Conservation (phyloP, 2,113 vertebrate genomes). For the Mobula hypostoma region DNA sequence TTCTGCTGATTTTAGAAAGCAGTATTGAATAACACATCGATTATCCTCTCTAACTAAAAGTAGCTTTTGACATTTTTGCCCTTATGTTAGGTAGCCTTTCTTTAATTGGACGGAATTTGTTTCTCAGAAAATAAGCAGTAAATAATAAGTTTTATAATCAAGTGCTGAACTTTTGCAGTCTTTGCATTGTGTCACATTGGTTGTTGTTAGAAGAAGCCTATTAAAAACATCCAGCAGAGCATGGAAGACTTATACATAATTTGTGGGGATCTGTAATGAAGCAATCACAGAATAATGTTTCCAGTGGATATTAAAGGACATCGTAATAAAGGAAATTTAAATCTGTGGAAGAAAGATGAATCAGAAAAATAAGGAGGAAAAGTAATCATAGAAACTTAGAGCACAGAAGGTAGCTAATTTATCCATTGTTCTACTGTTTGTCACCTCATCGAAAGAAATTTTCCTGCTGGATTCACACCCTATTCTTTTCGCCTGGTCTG, state of each 20-base stretch:
- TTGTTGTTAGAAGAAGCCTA: constrained; percentile 2
- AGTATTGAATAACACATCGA: not conserved
- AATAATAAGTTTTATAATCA: constrained; percentile 15
- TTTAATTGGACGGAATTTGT: not conserved
- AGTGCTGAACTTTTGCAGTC: constrained; percentile 13
- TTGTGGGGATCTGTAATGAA: not conserved
- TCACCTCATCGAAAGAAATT: not conserved
- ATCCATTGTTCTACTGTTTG: not conserved
- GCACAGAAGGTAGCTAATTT: not conserved
- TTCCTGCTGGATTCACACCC: not conserved
- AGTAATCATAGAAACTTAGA: not conserved
- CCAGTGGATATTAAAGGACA: not conserved
- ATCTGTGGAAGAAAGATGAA: not conserved
- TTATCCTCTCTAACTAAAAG: not conserved
- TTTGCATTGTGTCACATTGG: constrained; percentile 16
- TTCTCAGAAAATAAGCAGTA: not conserved
- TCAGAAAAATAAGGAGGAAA: not conserved
- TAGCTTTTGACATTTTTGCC: not conserved
- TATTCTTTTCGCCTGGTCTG: not conserved
- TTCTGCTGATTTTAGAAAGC: not conserved
- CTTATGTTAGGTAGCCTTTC: not conserved
- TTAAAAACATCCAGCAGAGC: constrained; percentile 34
- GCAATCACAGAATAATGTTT: not conserved
- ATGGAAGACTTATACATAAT: constrained; percentile 22
- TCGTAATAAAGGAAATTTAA: not conserved